Percentiles rank a stretch among this genome's conserved stretches.
These are phyloP conservation scores for Huso huso DNA, from an alignment of 2,797 vertebrate genomes.

Conservation along the genomic window DNA sequence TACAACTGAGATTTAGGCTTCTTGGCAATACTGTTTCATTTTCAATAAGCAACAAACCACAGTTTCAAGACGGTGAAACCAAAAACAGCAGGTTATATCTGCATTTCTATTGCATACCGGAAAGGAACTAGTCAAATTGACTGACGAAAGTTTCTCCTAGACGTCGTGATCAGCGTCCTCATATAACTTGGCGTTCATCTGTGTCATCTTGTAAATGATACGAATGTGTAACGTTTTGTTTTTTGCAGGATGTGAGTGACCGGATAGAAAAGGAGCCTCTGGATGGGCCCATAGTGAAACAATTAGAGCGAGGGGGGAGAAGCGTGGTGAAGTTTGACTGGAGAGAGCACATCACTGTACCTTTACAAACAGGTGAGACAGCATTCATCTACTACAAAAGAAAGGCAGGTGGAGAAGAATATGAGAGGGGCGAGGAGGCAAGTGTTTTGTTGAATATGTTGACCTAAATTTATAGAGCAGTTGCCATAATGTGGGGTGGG, in stretches of 20 bases:
- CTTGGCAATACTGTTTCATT: too few relatives aligned
- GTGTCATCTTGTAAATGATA: slow-evolving; percentile 7
- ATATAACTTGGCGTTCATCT: not conserved
- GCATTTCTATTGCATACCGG: not conserved
- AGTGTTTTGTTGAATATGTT: too few relatives aligned
- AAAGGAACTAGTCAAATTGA: too few relatives aligned
- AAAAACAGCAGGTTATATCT: too few relatives aligned
- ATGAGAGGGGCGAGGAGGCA: too few relatives aligned
- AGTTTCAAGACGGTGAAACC: too few relatives aligned
- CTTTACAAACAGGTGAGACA: slow-evolving; percentile 83
- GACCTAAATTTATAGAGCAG: too few relatives aligned
- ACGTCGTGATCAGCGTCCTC: not conserved
- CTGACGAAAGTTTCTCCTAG: too few relatives aligned
- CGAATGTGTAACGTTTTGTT: not conserved
- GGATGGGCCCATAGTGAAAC: slow-evolving; percentile 83
- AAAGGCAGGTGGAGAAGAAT: too few relatives aligned
- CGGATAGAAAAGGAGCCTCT: slow-evolving; percentile 91
- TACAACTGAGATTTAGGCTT: too few relatives aligned
- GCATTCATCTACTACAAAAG: not conserved
- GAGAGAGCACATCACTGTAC: slow-evolving; percentile 91
- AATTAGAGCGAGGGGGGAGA: slow-evolving; percentile 84
- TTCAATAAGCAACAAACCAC: too few relatives aligned
- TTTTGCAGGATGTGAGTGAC: slow-evolving; percentile 87
- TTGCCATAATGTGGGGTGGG: too few relatives aligned
- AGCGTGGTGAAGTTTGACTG: slow-evolving; percentile 88